Evolutionary conservation across 2,888 invertebrate genomes (phyloP).

Genomic region (Agrochola lota): DNA sequence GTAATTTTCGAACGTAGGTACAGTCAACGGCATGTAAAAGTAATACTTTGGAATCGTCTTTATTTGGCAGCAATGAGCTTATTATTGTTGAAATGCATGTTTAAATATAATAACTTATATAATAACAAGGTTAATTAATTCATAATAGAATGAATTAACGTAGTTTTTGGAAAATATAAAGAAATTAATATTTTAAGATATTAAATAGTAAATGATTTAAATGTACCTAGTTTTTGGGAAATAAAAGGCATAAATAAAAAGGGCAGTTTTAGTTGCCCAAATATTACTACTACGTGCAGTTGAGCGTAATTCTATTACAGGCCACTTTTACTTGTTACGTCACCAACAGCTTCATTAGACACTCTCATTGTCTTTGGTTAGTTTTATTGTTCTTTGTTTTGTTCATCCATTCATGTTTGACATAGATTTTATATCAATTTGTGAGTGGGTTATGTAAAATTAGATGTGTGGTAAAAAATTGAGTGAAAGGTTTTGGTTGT

Average conservation of each 20-base stretch:
- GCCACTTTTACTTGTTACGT: constrained; percentile 63
- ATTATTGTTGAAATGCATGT: background rate
- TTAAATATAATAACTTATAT: background rate
- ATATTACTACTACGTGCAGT: background rate
- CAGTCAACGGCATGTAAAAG: background rate
- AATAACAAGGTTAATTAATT: no score
- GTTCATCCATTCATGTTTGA: constrained; percentile 51
- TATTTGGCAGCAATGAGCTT: background rate
- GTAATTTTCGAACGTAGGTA: constrained; percentile 25
- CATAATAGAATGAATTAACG: no score
- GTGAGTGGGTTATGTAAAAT: constrained; percentile 51
- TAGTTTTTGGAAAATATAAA: no score
- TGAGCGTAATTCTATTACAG: constrained; percentile 7
- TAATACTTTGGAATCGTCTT: background rate
- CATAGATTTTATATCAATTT: constrained; percentile 47
- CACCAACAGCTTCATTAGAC: constrained; percentile 50
- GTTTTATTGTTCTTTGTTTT: constrained; percentile 59
- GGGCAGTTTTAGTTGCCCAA: background rate
- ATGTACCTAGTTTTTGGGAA: no score
- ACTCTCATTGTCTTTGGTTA: constrained; percentile 47
- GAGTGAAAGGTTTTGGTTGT: constrained; percentile 26
- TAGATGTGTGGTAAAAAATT: background rate
- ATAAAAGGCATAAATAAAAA: no score
- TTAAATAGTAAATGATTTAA: no score
- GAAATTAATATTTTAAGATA: no score